Base-by-base conservation (phyloP, 2,888 invertebrate genomes). In the Agrenia bidenticulata region DNA sequence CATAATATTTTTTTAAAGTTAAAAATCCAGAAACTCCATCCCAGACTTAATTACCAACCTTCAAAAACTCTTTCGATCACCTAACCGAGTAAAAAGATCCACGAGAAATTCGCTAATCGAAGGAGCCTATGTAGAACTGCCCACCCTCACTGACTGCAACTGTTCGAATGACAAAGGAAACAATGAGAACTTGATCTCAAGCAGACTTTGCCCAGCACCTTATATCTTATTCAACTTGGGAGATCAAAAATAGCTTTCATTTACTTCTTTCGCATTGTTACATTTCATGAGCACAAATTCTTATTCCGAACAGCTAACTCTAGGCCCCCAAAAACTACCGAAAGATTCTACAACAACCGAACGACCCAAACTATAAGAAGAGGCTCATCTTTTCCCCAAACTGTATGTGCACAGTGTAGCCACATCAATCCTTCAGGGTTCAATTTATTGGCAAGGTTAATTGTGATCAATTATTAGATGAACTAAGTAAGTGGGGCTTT, bases 171-270 rank as follows among this genome's bases (percentile, higher is more conserved):
- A 64, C 64, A 67, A 49, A 19, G 42, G 54, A 67, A 64, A 67
- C 64, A 67, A 64, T 64, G 64, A 58, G 61, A 67, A 61, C 59
- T 64, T 64, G 13, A 24, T 67, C 64, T 67, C 51, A 67, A 67
- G 64, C 58, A 60, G 59, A 61, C 11, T 58, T 59, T 54, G 54
- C 59, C 67, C 62, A 60, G 61, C 63, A 57, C 60, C 63, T 42
- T 53, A n/a, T 32, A 32, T 32, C 11, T 32, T 23, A 61, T 67
- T 64, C 67, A 64, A 67, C 64, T 63, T 64, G 67, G 61, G 70
- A 66, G 67, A 67, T 61, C 70, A 55, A 70, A 70, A 70, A 70
- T 70, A 67, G 65, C 67, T 63, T 58, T 61, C 57, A 27, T 50
- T 11, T 51, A 45, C 17, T 45, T 5, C 17, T 17, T 45, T 45